Percentiles rank a stretch among this genome's conserved stretches.
Conservation (phyloP, 2,797 vertebrate genomes). For the Pantherophis vulpinus region DNA sequence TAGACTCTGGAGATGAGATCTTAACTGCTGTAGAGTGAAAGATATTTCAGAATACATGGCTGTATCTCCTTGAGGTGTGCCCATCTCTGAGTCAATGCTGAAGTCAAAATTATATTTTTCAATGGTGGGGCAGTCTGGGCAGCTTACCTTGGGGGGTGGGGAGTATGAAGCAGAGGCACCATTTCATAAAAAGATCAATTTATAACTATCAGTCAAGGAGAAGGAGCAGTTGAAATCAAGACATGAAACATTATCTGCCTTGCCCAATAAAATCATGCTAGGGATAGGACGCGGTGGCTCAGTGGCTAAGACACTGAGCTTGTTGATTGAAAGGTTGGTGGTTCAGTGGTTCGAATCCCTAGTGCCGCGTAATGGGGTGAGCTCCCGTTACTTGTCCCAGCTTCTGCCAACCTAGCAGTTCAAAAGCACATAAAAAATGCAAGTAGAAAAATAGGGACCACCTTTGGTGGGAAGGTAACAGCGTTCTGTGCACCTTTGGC, state of each 20-base stretch:
- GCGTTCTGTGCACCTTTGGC: too few relatives aligned
- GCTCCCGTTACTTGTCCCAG: too few relatives aligned
- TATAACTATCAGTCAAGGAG: not conserved
- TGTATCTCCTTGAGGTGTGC: constrained; percentile 1
- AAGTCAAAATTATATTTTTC: not conserved
- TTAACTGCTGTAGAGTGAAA: constrained; percentile 28
- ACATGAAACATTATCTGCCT: not conserved
- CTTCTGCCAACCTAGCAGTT: too few relatives aligned
- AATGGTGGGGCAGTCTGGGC: not conserved
- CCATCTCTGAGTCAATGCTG: not conserved
- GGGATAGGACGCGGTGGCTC: too few relatives aligned
- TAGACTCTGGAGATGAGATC: constrained; percentile 30
- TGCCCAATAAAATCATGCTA: not conserved
- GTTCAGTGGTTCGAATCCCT: too few relatives aligned
- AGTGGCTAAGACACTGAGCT: too few relatives aligned
- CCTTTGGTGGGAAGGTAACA: too few relatives aligned
- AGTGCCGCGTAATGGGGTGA: too few relatives aligned
- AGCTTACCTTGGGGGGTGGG: not conserved
- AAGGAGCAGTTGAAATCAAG: not conserved
- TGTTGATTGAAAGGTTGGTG: too few relatives aligned
- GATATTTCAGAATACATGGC: not conserved
- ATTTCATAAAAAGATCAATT: not conserved
- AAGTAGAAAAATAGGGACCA: too few relatives aligned
- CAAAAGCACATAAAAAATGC: too few relatives aligned
- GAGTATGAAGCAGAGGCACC: not conserved